Conservation (phyloP, 2,113 vertebrate genomes). For the Stigmatopora argus region DNA sequence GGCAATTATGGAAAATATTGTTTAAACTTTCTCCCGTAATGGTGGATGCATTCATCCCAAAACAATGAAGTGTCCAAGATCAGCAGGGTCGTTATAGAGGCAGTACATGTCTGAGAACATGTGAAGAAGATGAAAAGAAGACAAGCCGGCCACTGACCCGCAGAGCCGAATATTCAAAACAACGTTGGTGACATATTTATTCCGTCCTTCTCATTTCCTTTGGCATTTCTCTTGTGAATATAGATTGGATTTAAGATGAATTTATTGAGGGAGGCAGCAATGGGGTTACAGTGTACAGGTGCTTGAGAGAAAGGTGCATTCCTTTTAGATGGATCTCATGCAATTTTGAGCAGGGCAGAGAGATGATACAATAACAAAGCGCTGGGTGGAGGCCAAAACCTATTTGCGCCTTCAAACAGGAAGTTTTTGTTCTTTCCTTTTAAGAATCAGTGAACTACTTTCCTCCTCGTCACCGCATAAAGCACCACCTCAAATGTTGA, state of each 20-base stretch:
- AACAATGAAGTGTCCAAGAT: background rate
- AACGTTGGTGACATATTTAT: conserved; percentile 17
- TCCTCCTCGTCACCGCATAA: background rate
- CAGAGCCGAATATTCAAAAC: conserved; percentile 39
- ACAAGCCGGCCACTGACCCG: conserved; percentile 32
- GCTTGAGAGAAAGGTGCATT: conserved; percentile 21
- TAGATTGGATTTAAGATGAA: conserved; percentile 53
- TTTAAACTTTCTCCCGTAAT: conserved; percentile 24
- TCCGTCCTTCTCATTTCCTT: conserved; percentile 19
- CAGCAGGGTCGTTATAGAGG: conserved; percentile 16
- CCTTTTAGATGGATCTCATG: conserved; percentile 44
- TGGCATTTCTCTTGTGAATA: conserved; percentile 52
- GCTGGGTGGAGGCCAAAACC: conserved; percentile 27
- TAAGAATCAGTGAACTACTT: background rate
- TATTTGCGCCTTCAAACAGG: conserved; percentile 34
- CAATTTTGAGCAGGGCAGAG: conserved; percentile 40
- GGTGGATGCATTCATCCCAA: conserved; percentile 22
- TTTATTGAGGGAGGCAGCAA: conserved; percentile 2
- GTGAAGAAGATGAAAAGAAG: conserved; percentile 2
- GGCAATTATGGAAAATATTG: conserved; percentile 20
- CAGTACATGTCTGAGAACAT: conserved; percentile 10
- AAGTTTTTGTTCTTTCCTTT: background rate
- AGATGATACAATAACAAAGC: conserved; percentile 39
- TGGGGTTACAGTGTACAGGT: conserved; percentile 41
- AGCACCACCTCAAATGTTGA: no score